A percentile compares a stretch with the other conserved stretches of the same genome.
Conservation (phyloP, 2,888 invertebrate genomes). For the Acrobasis repandana region DNA sequence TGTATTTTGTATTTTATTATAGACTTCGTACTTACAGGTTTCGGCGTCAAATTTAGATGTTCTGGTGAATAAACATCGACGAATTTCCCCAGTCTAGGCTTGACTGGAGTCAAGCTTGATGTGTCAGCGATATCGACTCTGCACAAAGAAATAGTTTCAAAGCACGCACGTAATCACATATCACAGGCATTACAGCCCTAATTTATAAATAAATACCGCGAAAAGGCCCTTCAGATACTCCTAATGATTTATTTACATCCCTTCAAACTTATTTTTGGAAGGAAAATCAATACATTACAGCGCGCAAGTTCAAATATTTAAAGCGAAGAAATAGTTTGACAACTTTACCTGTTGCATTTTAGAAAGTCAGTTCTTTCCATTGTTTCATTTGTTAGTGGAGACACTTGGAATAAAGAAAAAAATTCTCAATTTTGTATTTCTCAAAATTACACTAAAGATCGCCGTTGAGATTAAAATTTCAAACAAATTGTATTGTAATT, state of each 20-base stretch:
- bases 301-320: slow-evolving; percentile 74
- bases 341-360: slow-evolving; percentile 54
- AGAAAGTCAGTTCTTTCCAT: slow-evolving; percentile 53
- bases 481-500: not conserved
- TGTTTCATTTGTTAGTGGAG: not conserved
- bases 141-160: slow-evolving; percentile 25
- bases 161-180: slow-evolving; percentile 27
- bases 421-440: not conserved
- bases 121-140: slow-evolving; percentile 45
- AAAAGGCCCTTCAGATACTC: slow-evolving; percentile 54
- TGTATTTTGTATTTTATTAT: not conserved
- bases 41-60: slow-evolving; percentile 75
- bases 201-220: slow-evolving; percentile 41
- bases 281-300: slow-evolving; percentile 79
- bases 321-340: slow-evolving; percentile 30
- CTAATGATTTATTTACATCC: slow-evolving; percentile 82
- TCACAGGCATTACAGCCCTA: slow-evolving; percentile 26
- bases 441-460: not conserved
- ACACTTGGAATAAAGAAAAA: not conserved
- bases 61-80: slow-evolving; percentile 75
- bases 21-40: slow-evolving; percentile 60
- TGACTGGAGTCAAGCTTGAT: slow-evolving; percentile 60
- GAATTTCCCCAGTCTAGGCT: slow-evolving; percentile 69
- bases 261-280: slow-evolving; percentile 72
- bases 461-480: not conserved